phyloP scores from a whole-genome alignment of 2,888 invertebrate species.

The Hirtodrosophila trivittata region DNA sequence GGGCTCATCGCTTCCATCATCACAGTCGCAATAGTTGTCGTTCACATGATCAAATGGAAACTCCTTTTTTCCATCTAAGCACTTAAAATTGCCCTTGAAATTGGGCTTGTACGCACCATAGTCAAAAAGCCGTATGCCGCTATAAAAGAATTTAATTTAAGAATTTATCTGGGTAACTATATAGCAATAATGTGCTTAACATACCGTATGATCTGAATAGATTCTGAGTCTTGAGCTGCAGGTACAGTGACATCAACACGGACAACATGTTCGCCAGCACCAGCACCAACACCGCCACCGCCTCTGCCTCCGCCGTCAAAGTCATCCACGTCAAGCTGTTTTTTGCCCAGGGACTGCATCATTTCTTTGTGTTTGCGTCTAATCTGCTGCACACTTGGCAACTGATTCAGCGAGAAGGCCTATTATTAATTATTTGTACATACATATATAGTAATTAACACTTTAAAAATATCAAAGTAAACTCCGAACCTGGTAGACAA shows the following conservation, averaged over 20 bases:
- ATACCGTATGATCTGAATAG: conserved; percentile 81
- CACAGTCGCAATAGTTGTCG: conserved; percentile 94
- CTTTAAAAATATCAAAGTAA: too few species aligned
- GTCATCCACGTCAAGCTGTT: conserved; percentile 63
- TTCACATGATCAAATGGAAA: conserved; percentile 87
- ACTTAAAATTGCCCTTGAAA: conserved; percentile 84
- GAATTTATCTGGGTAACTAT: not conserved
- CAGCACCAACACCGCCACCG: conserved; percentile 3
- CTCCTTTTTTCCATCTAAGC: conserved; percentile 83
- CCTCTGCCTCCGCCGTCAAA: conserved; percentile 49
- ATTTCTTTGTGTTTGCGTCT: conserved; percentile 66
- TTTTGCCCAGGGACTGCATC: conserved; percentile 65
- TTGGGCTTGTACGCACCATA: conserved; percentile 84
- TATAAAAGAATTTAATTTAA: conserved; percentile 38
- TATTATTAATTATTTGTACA: conserved; percentile 64
- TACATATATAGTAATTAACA: too few species aligned
- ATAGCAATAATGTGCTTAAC: not conserved
- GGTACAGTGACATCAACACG: conserved; percentile 10
- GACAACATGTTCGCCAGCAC: not conserved
- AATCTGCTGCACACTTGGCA: conserved; percentile 81
- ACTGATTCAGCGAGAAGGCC: conserved; percentile 83
- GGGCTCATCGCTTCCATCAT: conserved; percentile 90
- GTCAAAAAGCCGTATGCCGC: conserved; percentile 84
- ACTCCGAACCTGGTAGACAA: conserved; percentile 66
- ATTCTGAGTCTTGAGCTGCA: conserved; percentile 45